These are phyloP conservation scores for Onychorhynchus coronatus DNA, from an alignment of 2,113 vertebrate species.

Conservation along the genomic window DNA sequence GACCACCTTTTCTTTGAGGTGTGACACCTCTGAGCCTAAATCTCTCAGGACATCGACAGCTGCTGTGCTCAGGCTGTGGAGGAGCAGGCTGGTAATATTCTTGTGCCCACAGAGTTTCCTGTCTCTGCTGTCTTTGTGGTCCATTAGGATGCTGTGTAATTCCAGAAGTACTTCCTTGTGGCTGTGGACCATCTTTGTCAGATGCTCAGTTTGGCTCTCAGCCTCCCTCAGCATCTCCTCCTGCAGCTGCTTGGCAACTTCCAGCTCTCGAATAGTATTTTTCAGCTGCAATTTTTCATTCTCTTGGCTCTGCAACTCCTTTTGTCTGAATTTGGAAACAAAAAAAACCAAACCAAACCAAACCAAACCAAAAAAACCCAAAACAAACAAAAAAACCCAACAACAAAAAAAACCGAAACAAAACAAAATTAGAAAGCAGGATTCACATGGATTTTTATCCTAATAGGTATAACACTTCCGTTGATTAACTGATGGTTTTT, in stretches of 20 bases:
- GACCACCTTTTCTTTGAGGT: slow-evolving; percentile 67
- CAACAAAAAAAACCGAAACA: too few relatives aligned
- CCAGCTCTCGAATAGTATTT: slow-evolving; percentile 69
- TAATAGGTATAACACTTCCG: fast-evolving
- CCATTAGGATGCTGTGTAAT: slow-evolving; percentile 51
- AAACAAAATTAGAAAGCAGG: background rate
- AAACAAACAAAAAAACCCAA: too few relatives aligned
- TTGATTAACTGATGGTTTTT: background rate
- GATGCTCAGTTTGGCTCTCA: slow-evolving; percentile 53
- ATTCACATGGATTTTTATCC: background rate
- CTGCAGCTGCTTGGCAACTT: slow-evolving; percentile 65
- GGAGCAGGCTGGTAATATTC: background rate
- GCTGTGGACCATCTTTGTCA: slow-evolving; percentile 67
- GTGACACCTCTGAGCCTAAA: slow-evolving; percentile 60
- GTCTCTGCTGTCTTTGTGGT: slow-evolving; percentile 55
- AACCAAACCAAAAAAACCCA: too few relatives aligned
- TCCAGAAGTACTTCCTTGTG: slow-evolving; percentile 69
- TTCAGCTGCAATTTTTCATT: slow-evolving; percentile 74
- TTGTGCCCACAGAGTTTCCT: slow-evolving; percentile 23
- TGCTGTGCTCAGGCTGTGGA: slow-evolving; percentile 50
- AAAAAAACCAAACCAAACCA: too few relatives aligned
- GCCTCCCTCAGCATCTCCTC: slow-evolving; percentile 72
- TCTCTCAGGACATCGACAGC: slow-evolving; percentile 60
- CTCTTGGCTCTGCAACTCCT: slow-evolving; percentile 72
- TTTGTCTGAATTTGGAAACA: slow-evolving; percentile 63